Evolutionary conservation across 2,888 invertebrate genomes (phyloP), one percentile per base, ranked within the genome.

Genomic region (Volucella zonaria): DNA sequence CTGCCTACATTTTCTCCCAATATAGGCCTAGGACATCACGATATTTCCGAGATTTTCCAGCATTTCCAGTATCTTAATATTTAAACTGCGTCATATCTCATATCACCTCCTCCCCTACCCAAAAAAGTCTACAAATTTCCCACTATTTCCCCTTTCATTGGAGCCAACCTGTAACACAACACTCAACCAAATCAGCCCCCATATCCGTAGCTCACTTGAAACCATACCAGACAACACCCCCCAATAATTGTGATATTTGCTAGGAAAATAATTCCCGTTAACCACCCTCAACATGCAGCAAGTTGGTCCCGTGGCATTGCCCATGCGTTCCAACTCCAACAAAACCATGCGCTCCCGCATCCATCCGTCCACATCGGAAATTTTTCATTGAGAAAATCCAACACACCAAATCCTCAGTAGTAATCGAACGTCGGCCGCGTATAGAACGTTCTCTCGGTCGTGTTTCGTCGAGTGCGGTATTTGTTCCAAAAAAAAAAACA

Each of bases 271-370:
- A 31, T 71, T 61, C 74, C 79, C 67, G 31, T 42, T 61, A 80
- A 45, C 76, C 76, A 76, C 83, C 75, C 76, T 80, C 75, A 79
- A 71, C 58, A 61, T 70, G 45, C 76, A 77, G 81, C 80, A 68
- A 42, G 81, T 81, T 81, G 15, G 68, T 64, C 56, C 64, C 51
- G 23, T 43, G 85, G 62, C 77, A 81, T 76, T 74, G 85, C 81
- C 85, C 81, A 85, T 81, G 76, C 85, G 81, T 81, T 85, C 75
- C 54, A 76, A 80, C 83, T 80, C 79, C 9, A 62, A 80, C 83
- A 54, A 62, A 76, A 52, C 67, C 80, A 85, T 85, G 80, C 71
- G 83, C 83, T 85, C 76, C 83, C 81, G 73, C 76, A 81, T 77
- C 73, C 68, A 66, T 61, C 58, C 62, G 64, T 54, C 62, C 10